A percentile compares a stretch with the other conserved stretches of the same genome.
Evolutionary conservation across 2,888 invertebrate species (phyloP).

Genomic region (Drosophila leonis): DNA sequence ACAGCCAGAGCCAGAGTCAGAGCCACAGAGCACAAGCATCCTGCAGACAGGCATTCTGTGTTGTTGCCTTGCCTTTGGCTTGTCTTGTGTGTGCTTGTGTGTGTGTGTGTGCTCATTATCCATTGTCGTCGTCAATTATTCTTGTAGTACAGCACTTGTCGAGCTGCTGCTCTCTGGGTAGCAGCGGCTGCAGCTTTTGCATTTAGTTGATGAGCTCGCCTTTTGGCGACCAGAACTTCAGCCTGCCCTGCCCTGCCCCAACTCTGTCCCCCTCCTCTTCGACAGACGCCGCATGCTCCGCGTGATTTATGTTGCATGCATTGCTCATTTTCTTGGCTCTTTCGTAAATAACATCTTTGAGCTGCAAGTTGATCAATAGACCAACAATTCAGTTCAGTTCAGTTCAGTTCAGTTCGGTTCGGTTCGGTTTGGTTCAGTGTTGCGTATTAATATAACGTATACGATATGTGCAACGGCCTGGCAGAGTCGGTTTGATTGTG

Average conservation of each 20-base stretch:
- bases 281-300: conserved; percentile 10
- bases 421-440: conserved; percentile 5
- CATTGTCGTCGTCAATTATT: conserved; percentile 78
- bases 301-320: conserved; percentile 62
- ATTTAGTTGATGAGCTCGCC: conserved; percentile 75
- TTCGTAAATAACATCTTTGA: conserved; percentile 57
- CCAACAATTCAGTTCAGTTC: conserved; percentile 10
- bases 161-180: conserved; percentile 33
- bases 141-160: conserved; percentile 66
- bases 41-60: conserved; percentile 10
- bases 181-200: conserved; percentile 58
- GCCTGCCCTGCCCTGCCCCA: neutral
- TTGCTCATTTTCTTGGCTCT: conserved; percentile 59
- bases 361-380: conserved; percentile 66
- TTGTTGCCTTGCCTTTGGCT: neutral
- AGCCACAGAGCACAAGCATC: conserved; percentile 25
- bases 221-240: conserved; percentile 31
- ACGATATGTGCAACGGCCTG: conserved; percentile 54
- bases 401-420: conserved; percentile 17
- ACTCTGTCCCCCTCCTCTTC: neutral
- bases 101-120: conserved; percentile 67
- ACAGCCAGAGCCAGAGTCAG: neutral
- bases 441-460: conserved; percentile 69
- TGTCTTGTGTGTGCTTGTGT: conserved; percentile 8
- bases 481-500: conserved; percentile 33